Percentiles rank a stretch among this genome's conserved stretches.
These are phyloP conservation scores for Atta colombica DNA, from an alignment of 1,140 invertebrate genomes.

Conservation along the genomic window DNA sequence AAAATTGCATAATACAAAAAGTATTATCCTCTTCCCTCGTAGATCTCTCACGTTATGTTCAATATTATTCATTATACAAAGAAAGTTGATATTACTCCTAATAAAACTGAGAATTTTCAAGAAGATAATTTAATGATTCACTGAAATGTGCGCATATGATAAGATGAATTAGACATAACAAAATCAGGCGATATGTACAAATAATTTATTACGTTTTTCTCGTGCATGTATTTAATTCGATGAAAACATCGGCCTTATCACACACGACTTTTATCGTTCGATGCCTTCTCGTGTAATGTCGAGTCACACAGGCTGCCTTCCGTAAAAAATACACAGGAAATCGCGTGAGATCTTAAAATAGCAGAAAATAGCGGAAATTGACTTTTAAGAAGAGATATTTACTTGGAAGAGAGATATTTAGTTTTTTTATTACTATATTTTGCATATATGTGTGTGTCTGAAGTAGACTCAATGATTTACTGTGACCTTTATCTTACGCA, in stretches of 20 bases:
- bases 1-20: not conserved
- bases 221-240: slow-evolving; percentile 23
- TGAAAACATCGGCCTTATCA: slow-evolving; percentile 41
- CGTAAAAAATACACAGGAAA: slow-evolving; percentile 29
- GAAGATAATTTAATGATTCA: slow-evolving; percentile 38
- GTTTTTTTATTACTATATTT: not conserved
- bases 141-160: slow-evolving; percentile 3
- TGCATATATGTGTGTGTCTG: not conserved
- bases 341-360: slow-evolving; percentile 47
- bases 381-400: slow-evolving; percentile 1
- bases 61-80: no score
- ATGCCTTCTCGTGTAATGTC: not conserved
- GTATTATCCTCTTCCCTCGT: not conserved
- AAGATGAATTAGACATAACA: slow-evolving; percentile 54
- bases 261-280: slow-evolving; percentile 22
- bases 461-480: not conserved
- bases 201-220: slow-evolving; percentile 25
- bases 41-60: not conserved
- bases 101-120: not conserved
- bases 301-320: not conserved
- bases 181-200: slow-evolving; percentile 55
- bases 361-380: slow-evolving; percentile 24
- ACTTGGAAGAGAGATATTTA: not conserved
- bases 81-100: not conserved
- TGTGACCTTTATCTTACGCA: slow-evolving; percentile 2